Conservation (phyloP, 2,797 vertebrate genomes). For the Bovichtus variegatus region DNA sequence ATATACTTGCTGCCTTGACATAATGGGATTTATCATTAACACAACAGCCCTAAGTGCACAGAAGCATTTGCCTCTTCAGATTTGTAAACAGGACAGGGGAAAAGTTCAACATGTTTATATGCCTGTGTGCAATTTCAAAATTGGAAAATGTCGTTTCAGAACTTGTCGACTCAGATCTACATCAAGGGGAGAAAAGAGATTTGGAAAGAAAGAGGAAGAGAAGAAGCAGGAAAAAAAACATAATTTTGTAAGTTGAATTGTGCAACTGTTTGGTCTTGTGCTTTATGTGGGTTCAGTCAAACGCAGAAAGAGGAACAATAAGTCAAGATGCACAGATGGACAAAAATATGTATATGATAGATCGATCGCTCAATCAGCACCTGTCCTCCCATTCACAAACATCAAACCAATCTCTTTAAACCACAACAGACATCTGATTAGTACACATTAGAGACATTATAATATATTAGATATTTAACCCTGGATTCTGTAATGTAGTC, state of each 20-base stretch:
- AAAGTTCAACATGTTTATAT: conserved; percentile 63
- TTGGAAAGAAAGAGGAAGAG: conserved; percentile 48
- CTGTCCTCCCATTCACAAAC: too few species aligned
- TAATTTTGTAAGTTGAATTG: conserved; percentile 54
- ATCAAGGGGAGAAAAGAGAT: conserved; percentile 22
- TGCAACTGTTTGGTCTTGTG: conserved; percentile 37
- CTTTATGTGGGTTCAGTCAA: conserved; percentile 11
- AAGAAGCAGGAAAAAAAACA: conserved; percentile 12
- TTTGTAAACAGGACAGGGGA: conserved; percentile 51
- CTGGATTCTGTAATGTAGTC: not conserved
- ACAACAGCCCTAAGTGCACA: conserved; percentile 47
- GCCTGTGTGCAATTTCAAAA: conserved; percentile 43
- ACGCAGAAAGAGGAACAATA: conserved; percentile 37
- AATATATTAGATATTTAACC: not conserved
- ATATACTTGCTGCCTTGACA: conserved; percentile 62
- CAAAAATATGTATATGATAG: not conserved
- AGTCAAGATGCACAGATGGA: conserved; percentile 6
- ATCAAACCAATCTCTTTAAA: too few species aligned
- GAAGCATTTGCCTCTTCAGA: conserved; percentile 41
- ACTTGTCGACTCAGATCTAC: conserved; percentile 45
- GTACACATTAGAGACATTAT: too few species aligned
- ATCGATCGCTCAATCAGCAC: not conserved
- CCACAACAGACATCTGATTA: not conserved
- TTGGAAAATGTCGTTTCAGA: conserved; percentile 55
- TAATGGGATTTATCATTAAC: conserved; percentile 83